phyloP scores from a whole-genome alignment of 2,888 invertebrate species.

The Hedychridium roseum region DNA sequence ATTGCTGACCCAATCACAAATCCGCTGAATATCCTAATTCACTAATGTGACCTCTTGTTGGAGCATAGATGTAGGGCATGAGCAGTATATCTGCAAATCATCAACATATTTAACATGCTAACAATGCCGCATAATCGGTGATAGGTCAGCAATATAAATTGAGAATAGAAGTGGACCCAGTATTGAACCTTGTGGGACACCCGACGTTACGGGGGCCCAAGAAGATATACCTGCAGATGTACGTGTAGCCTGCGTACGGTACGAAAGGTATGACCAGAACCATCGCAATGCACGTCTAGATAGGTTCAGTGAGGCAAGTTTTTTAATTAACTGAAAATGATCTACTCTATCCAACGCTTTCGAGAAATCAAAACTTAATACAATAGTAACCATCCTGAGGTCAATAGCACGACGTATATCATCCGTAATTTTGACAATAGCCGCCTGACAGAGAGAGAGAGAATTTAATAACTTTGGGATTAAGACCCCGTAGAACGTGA shows the following conservation, averaged over 20 bases:
- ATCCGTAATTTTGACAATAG: too few species aligned
- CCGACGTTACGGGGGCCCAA: background rate
- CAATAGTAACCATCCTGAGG: background rate
- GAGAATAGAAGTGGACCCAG: constrained; percentile 12
- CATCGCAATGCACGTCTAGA: background rate
- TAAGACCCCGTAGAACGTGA: too few species aligned
- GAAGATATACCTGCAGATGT: background rate
- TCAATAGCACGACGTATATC: too few species aligned
- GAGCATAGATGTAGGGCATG: background rate
- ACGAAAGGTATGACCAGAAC: constrained; percentile 5
- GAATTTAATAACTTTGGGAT: too few species aligned
- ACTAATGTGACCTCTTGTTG: too few species aligned
- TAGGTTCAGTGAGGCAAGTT: background rate
- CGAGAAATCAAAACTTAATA: background rate
- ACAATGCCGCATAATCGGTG: background rate
- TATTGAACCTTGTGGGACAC: constrained; percentile 12
- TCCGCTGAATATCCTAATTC: too few species aligned
- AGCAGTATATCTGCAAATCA: constrained; percentile 9
- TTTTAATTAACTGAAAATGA: background rate
- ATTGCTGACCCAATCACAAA: too few species aligned
- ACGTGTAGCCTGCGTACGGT: background rate
- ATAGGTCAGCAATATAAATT: background rate
- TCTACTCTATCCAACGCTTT: background rate
- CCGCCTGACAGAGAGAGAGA: too few species aligned
- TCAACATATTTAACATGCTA: constrained; percentile 4